Evolutionary conservation across 2,113 vertebrate species (phyloP).

Genomic region (Bubo blakistoni): DNA sequence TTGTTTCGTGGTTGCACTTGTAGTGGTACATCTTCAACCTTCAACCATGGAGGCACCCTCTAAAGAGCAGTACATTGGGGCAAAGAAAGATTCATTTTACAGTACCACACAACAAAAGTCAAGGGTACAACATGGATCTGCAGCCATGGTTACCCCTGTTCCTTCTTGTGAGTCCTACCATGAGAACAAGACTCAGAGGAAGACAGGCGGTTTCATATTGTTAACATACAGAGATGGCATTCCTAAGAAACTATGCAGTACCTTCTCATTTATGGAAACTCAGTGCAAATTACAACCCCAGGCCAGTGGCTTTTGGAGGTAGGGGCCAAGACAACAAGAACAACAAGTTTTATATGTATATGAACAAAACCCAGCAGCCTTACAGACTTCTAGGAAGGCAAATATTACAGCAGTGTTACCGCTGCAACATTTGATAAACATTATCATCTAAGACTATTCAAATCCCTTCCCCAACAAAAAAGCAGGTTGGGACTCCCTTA

Average conservation of each 20-base stretch:
- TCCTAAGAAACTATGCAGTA: not conserved
- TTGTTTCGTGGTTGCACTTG: not conserved
- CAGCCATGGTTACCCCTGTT: not conserved
- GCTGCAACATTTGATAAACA: not conserved
- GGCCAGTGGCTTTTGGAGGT: not conserved
- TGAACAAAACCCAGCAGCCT: not conserved
- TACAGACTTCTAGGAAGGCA: not conserved
- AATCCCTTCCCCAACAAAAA: not conserved
- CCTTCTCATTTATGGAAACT: not conserved
- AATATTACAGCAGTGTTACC: not conserved
- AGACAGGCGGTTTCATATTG: not conserved
- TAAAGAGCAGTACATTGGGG: not conserved
- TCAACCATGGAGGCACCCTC: too few relatives aligned
- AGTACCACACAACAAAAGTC: not conserved
- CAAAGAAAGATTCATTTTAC: not conserved
- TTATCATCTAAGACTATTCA: not conserved
- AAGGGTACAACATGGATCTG: fast-evolving
- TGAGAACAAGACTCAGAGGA: not conserved
- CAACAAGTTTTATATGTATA: fast-evolving
- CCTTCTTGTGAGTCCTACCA: not conserved
- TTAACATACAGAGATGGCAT: not conserved
- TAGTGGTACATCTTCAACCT: not conserved
- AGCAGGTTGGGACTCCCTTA: not conserved
- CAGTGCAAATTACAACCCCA: not conserved
- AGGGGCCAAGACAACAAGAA: not conserved